Conservation (phyloP, 2,888 invertebrate genomes). For the Scaptomyza caliginosa region DNA sequence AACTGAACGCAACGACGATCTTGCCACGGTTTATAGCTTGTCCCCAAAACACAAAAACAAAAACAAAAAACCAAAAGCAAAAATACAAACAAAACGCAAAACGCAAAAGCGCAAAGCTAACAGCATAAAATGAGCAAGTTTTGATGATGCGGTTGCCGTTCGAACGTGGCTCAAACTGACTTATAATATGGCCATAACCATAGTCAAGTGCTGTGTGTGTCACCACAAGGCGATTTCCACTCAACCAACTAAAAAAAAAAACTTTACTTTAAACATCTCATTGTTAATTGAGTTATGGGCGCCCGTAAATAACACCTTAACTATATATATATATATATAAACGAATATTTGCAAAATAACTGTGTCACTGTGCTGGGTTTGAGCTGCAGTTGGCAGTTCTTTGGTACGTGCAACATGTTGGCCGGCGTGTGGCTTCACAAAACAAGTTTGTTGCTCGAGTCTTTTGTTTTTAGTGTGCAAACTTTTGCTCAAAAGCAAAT, state of each 20-base stretch:
- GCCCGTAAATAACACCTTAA: slow-evolving; percentile 27
- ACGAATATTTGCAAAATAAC: slow-evolving; percentile 30
- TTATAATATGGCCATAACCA: slow-evolving; percentile 11
- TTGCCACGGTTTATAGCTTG: slow-evolving; percentile 84
- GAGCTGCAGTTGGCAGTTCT: slow-evolving; percentile 35
- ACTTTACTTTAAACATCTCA: slow-evolving; percentile 34
- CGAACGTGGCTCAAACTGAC: slow-evolving; percentile 60
- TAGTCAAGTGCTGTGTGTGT: slow-evolving; percentile 24
- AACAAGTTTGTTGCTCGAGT: slow-evolving; percentile 71
- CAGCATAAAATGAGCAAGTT: slow-evolving; percentile 32
- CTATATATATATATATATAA: neutral
- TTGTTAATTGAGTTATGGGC: slow-evolving; percentile 64
- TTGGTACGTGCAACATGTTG: slow-evolving; percentile 53
- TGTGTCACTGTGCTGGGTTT: slow-evolving; percentile 64
- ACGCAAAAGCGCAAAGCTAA: slow-evolving; percentile 4
- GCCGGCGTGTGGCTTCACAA: slow-evolving; percentile 11
- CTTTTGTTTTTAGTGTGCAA: slow-evolving; percentile 64
- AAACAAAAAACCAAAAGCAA: slow-evolving; percentile 47
- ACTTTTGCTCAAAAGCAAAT: slow-evolving; percentile 12
- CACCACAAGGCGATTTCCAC: slow-evolving; percentile 39
- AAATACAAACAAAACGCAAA: slow-evolving; percentile 5
- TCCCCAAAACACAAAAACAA: slow-evolving; percentile 76
- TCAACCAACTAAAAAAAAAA: no score
- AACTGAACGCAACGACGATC: slow-evolving; percentile 83
- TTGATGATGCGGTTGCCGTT: slow-evolving; percentile 49